phyloP scores from a whole-genome alignment of 2,797 vertebrate genomes.

The Lagorchestes hirsutus region DNA sequence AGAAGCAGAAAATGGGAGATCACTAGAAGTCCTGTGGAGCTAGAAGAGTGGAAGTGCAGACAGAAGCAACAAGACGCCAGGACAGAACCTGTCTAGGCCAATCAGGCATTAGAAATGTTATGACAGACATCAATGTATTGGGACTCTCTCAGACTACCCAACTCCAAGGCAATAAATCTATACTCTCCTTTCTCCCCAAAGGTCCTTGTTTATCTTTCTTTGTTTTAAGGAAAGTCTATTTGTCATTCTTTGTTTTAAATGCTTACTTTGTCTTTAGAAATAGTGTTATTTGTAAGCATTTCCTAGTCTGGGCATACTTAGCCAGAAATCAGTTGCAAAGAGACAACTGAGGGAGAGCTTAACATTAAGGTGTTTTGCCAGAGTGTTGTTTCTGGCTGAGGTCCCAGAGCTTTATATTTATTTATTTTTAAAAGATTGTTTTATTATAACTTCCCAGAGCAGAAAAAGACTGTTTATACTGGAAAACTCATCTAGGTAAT shows the following conservation, averaged over 20 bases:
- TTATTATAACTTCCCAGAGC: background rate
- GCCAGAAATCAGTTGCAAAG: background rate
- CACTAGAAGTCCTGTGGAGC: background rate
- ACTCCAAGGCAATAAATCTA: background rate
- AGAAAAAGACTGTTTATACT: background rate
- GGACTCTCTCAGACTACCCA: background rate
- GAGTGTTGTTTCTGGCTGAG: background rate
- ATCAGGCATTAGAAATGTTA: background rate
- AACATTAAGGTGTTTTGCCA: background rate
- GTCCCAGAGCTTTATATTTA: background rate
- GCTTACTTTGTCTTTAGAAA: background rate
- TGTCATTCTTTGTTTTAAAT: slow-evolving; percentile 4
- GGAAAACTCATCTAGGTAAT: background rate
- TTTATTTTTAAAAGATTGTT: background rate
- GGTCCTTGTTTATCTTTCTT: background rate
- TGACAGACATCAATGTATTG: background rate
- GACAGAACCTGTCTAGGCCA: background rate
- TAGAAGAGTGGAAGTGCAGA: background rate
- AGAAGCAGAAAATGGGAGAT: background rate
- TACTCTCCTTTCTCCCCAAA: background rate
- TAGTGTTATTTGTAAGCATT: background rate
- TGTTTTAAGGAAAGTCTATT: background rate
- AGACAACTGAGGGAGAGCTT: background rate
- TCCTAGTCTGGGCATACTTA: background rate
- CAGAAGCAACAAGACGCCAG: background rate